Conservation (phyloP, 2,888 invertebrate genomes). For the Zygogramma bicolorata region DNA sequence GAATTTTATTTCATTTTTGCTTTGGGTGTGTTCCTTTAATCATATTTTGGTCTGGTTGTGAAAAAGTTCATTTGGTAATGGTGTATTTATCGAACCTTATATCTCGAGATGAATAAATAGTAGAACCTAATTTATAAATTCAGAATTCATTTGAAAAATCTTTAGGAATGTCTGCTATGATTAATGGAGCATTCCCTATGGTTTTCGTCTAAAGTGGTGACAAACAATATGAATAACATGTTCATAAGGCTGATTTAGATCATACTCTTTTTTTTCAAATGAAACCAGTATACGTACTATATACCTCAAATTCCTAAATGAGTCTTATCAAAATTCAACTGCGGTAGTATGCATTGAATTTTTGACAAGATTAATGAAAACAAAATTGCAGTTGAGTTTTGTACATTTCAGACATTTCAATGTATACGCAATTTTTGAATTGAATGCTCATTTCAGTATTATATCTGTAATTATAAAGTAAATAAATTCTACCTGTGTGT, state of each 20-base stretch:
- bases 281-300: slow-evolving; percentile 74
- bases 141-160: not conserved
- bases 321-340: slow-evolving; percentile 29
- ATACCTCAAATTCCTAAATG: slow-evolving; percentile 69
- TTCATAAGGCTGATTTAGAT: slow-evolving; percentile 57
- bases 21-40: not conserved
- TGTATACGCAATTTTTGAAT: slow-evolving; percentile 60
- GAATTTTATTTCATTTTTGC: not conserved
- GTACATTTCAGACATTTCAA: slow-evolving; percentile 42
- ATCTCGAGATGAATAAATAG: not conserved
- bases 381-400: slow-evolving; percentile 29
- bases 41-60: not conserved
- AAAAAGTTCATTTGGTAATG: not conserved
- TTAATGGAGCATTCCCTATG: not conserved
- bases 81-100: not conserved
- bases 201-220: slow-evolving; percentile 38
- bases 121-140: not conserved
- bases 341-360: slow-evolving; percentile 11
- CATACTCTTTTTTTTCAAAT: slow-evolving; percentile 46
- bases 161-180: not conserved
- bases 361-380: not conserved
- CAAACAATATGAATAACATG: slow-evolving; percentile 44
- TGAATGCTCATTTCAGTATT: slow-evolving; percentile 66
- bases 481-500: slow-evolving; percentile 36
- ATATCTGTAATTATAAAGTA: slow-evolving; percentile 50